A percentile compares a stretch with the other conserved stretches of the same genome.
Evolutionary conservation across 2,888 invertebrate species (phyloP).

Genomic region (Apotomis capreana): DNA sequence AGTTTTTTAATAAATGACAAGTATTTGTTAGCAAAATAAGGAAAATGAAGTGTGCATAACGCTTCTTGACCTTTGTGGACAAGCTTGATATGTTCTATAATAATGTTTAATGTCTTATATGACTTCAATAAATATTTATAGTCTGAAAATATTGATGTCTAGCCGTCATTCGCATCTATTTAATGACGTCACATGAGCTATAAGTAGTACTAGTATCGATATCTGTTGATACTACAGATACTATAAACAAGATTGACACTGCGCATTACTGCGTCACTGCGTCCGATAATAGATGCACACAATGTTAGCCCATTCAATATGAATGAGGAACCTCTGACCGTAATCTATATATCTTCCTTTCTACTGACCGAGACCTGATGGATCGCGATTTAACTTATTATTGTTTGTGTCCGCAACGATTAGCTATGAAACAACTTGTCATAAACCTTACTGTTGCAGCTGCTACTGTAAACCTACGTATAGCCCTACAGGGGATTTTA

Average conservation of each 20-base stretch:
- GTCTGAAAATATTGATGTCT: constrained; percentile 7
- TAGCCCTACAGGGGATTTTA: too few relatives aligned
- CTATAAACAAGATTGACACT: constrained; percentile 26
- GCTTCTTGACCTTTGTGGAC: too few relatives aligned
- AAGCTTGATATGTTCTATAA: too few relatives aligned
- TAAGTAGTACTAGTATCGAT: constrained; percentile 1
- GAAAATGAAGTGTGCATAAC: too few relatives aligned
- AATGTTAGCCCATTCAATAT: constrained; percentile 19
- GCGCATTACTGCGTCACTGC: constrained; percentile 22
- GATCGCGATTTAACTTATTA: too few relatives aligned
- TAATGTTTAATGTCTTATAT: constrained; percentile 1
- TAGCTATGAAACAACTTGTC: too few relatives aligned
- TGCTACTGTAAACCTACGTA: too few relatives aligned
- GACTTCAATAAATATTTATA: constrained; percentile 10
- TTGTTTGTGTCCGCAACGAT: too few relatives aligned
- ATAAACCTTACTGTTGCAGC: too few relatives aligned
- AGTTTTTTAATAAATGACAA: too few relatives aligned
- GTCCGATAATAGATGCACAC: constrained; percentile 30
- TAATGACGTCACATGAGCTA: constrained; percentile 20
- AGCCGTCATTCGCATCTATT: constrained; percentile 16
- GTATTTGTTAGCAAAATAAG: too few relatives aligned
- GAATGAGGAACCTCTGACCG: constrained; percentile 10
- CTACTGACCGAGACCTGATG: not conserved
- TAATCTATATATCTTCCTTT: constrained; percentile 6
- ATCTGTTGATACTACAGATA: constrained; percentile 17